Conservation (phyloP, 2,888 invertebrate species). For the Cataglyphis cursor region DNA sequence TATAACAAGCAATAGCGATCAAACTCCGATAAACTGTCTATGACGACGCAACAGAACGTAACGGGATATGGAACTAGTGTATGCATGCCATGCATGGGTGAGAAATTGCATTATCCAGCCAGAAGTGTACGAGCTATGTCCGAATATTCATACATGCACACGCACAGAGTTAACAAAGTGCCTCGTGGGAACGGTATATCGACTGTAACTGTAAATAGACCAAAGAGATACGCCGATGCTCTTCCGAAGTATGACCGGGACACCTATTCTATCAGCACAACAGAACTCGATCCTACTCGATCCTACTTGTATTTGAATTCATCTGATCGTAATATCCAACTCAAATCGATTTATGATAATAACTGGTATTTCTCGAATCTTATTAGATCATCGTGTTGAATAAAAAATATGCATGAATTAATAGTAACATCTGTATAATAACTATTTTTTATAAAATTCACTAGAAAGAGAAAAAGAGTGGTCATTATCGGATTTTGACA, state of each 20-base stretch:
- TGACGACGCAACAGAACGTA: conserved; percentile 44
- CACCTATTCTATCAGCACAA: conserved; percentile 28
- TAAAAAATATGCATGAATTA: background rate
- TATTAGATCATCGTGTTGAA: background rate
- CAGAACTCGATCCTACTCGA: background rate
- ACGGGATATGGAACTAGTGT: background rate
- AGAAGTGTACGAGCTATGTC: conserved; percentile 23
- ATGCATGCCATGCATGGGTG: background rate
- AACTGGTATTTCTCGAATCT: conserved; percentile 11
- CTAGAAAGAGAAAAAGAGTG: background rate
- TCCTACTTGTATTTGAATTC: conserved; percentile 1
- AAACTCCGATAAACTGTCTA: conserved; percentile 64
- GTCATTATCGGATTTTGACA: background rate
- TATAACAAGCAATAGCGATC: conserved; percentile 47
- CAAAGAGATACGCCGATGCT: conserved; percentile 61
- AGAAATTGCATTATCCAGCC: conserved; percentile 52
- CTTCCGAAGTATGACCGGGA: conserved; percentile 56
- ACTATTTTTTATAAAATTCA: background rate
- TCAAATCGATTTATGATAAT: background rate
- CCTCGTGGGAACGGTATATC: conserved; percentile 62
- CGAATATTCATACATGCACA: conserved; percentile 40
- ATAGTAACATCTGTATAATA: background rate
- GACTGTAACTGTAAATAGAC: conserved; percentile 68
- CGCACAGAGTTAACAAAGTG: conserved; percentile 68
- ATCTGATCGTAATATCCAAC: background rate